Conservation (phyloP, 2,888 invertebrate species). For the Slavum lentiscoides region DNA sequence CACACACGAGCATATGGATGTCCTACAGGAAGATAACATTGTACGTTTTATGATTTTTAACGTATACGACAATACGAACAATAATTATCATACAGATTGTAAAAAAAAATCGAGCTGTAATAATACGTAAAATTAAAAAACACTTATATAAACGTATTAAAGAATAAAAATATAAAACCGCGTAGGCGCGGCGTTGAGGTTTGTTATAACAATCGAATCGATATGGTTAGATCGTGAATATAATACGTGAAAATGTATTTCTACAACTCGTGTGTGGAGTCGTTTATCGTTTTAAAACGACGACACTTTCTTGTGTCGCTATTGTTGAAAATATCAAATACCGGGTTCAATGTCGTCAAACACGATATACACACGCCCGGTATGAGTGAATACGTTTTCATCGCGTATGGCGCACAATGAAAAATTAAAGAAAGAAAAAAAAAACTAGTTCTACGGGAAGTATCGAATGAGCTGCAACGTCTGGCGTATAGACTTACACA, state of each 20-base stretch:
- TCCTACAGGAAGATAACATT: too few relatives aligned
- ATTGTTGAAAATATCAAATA: conserved; percentile 2
- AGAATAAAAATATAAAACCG: too few relatives aligned
- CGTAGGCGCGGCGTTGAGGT: neutral
- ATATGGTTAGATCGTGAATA: neutral
- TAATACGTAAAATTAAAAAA: too few relatives aligned
- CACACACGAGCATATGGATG: too few relatives aligned
- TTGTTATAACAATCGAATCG: conserved; percentile 3
- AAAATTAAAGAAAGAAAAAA: neutral
- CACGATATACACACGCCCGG: neutral
- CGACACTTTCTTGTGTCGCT: conserved; percentile 15
- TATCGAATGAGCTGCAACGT: conserved; percentile 11
- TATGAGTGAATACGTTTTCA: neutral
- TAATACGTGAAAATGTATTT: neutral
- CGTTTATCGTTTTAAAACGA: neutral
- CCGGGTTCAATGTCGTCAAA: neutral
- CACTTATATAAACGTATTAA: too few relatives aligned
- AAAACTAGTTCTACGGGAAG: conserved; percentile 38
- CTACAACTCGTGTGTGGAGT: neutral
- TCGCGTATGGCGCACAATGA: neutral
- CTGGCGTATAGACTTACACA: neutral
- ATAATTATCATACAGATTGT: too few relatives aligned
- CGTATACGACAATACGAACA: too few relatives aligned
- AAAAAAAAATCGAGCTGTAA: too few relatives aligned
- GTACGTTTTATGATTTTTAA: too few relatives aligned